Conservation (phyloP, 2,797 vertebrate genomes). For the Galago senegalensis region DNA sequence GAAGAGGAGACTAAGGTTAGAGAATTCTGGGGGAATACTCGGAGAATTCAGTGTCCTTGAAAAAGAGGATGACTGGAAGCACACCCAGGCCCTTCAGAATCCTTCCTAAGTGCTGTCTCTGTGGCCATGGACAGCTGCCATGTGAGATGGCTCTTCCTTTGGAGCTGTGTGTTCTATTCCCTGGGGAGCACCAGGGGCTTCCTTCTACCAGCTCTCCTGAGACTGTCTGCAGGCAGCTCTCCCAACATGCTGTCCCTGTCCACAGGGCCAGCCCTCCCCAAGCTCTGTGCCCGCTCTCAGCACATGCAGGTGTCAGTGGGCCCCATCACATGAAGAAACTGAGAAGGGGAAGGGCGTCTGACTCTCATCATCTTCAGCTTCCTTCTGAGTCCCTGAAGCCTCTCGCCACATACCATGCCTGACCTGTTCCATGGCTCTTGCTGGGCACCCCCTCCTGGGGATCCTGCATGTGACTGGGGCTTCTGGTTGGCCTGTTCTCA, state of each 20-base stretch:
- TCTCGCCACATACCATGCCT: neutral
- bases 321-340: neutral
- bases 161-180: neutral
- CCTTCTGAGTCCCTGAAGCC: neutral
- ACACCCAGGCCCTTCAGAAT: neutral
- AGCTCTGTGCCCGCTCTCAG: neutral
- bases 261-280: neutral
- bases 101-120: neutral
- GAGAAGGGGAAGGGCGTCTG: neutral
- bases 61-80: no score
- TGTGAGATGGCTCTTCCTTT: neutral
- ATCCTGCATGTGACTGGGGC: no score
- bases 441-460: no score
- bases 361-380: no score
- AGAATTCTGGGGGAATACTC: neutral
- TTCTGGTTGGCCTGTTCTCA: neutral
- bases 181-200: fast-evolving
- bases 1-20: neutral
- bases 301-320: neutral
- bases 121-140: neutral
- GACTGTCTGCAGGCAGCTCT: neutral
- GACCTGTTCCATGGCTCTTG: no score
- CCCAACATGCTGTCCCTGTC: neutral
- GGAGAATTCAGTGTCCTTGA: neutral
- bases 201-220: neutral